A percentile compares a stretch with the other conserved stretches of the same genome.
Conservation (phyloP, 2,797 vertebrate genomes). For the Urocyon cinereoargenteus region DNA sequence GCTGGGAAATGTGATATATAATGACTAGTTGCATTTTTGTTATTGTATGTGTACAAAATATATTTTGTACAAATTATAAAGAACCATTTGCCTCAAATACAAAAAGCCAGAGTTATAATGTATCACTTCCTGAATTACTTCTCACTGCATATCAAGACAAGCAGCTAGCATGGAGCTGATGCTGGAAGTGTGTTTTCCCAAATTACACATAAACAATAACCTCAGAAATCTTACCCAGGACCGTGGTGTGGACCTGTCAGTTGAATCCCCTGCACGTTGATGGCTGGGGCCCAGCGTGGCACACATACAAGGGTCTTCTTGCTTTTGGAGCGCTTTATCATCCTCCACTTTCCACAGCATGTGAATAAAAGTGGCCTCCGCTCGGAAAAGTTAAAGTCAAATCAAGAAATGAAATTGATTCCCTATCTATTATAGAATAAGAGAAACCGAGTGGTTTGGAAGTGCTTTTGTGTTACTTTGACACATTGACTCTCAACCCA, state of each 20-base stretch:
- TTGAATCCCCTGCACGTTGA: not conserved
- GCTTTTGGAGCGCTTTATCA: not conserved
- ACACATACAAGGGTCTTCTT: not conserved
- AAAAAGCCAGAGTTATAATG: not conserved
- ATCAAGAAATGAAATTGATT: conserved; percentile 52
- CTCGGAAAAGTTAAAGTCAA: conserved; percentile 27
- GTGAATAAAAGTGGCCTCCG: conserved; percentile 34
- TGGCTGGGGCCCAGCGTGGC: not conserved
- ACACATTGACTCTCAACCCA: not conserved
- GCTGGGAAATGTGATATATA: not conserved
- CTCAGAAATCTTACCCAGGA: not conserved
- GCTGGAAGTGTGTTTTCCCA: conserved; percentile 18
- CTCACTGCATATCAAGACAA: conserved; percentile 57
- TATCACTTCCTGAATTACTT: conserved; percentile 53
- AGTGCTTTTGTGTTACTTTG: conserved; percentile 39
- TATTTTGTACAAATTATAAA: not conserved
- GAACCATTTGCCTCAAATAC: not conserved
- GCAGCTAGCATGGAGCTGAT: not conserved
- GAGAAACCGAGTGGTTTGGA: not conserved
- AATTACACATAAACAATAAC: not conserved
- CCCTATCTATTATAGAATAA: not conserved
- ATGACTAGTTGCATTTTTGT: conserved; percentile 26
- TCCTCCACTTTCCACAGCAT: not conserved
- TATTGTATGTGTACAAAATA: not conserved
- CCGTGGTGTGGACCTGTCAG: not conserved